Percentiles rank a stretch among this genome's conserved stretches.
phyloP scores from a whole-genome alignment of 2,797 vertebrate genomes.

The Streptopelia turtur region DNA sequence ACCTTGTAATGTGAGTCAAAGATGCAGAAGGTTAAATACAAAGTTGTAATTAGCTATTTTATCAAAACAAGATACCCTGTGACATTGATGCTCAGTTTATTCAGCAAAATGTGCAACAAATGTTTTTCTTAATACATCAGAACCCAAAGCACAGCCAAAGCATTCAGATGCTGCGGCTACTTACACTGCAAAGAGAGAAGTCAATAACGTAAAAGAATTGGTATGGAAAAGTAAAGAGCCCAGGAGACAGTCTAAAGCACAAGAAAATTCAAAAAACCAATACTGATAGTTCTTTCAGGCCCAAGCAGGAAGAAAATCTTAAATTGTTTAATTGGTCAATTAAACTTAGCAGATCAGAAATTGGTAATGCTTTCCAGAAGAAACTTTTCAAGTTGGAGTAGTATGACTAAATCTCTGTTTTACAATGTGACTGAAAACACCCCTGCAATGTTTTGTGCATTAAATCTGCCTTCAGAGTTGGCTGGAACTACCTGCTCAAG shows the following conservation, averaged over 20 bases:
- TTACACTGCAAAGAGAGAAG: background rate
- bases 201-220: background rate
- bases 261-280: background rate
- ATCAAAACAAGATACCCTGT: conserved; percentile 29
- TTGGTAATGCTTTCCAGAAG: background rate
- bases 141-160: background rate
- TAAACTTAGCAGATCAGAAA: background rate
- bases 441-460: background rate
- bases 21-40: conserved; percentile 69
- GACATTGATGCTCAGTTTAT: conserved; percentile 41
- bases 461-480: background rate
- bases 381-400: background rate
- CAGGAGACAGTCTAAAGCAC: background rate
- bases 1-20: conserved; percentile 31
- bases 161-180: background rate
- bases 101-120: background rate
- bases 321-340: background rate
- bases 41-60: conserved; percentile 71
- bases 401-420: background rate
- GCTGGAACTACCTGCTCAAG: background rate
- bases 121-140: background rate
- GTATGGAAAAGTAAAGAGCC: background rate
- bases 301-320: background rate
- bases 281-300: background rate
- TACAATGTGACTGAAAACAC: background rate